Evolutionary conservation across 2,797 vertebrate species (phyloP).

Genomic region (Enteromius afrohamiltoni): DNA sequence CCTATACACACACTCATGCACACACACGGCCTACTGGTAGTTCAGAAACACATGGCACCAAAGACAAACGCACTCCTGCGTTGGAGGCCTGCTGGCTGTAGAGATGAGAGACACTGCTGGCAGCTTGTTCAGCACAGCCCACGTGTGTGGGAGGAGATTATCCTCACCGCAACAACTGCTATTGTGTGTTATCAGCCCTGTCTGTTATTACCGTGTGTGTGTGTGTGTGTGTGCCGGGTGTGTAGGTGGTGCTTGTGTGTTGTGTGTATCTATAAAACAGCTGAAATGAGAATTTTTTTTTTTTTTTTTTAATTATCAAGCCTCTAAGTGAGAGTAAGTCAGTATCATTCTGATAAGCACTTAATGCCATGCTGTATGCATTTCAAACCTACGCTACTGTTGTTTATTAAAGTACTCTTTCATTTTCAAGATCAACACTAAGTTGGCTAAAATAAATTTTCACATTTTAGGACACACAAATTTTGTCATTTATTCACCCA

Average conservation of each 20-base stretch:
- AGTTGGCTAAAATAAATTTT: background rate
- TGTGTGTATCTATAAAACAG: slow-evolving; percentile 30
- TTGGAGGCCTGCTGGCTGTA: slow-evolving; percentile 53
- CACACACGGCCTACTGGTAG: slow-evolving; percentile 47
- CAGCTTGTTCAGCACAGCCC: slow-evolving; percentile 53
- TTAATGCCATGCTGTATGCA: background rate
- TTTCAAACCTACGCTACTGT: background rate
- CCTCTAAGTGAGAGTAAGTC: background rate
- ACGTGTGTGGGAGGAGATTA: slow-evolving; percentile 60
- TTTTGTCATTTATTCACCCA: background rate
- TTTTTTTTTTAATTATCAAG: background rate
- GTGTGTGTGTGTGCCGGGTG: slow-evolving; percentile 18
- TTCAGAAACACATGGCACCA: slow-evolving; percentile 41
- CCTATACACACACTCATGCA: background rate
- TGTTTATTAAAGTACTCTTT: background rate
- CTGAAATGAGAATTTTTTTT: slow-evolving; percentile 2
- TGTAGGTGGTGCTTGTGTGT: slow-evolving; percentile 8
- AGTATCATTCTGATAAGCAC: slow-evolving; percentile 2
- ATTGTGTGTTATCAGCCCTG: slow-evolving; percentile 60
- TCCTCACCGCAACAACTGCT: slow-evolving; percentile 49
- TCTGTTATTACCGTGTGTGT: slow-evolving; percentile 49
- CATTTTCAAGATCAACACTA: background rate
- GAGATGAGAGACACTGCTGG: slow-evolving; percentile 55
- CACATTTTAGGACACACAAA: background rate
- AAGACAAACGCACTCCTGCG: slow-evolving; percentile 40